Conservation (phyloP, 2,113 vertebrate genomes). For the Notarius quadriscutis region DNA sequence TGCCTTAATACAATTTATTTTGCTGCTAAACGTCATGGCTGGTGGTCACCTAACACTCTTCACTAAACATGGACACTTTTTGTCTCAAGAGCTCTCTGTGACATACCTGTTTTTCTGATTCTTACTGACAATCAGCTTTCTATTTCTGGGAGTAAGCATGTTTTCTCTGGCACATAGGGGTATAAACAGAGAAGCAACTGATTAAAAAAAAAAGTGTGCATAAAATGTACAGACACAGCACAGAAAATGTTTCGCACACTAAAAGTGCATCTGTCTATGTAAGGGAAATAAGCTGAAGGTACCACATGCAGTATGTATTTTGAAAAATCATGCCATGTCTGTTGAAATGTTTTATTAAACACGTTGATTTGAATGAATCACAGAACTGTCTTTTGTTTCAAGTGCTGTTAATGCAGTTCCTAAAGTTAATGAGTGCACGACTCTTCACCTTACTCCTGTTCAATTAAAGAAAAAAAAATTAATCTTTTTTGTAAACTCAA, state of each 20-base stretch:
- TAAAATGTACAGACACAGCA: neutral
- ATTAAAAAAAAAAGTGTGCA: neutral
- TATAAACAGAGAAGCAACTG: neutral
- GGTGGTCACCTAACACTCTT: conserved; percentile 33
- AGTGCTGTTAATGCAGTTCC: neutral
- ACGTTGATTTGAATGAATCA: conserved; percentile 29
- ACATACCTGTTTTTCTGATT: neutral
- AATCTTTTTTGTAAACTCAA: neutral
- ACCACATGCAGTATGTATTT: conserved; percentile 50
- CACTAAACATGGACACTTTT: neutral
- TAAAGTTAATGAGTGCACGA: neutral
- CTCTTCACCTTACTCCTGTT: neutral
- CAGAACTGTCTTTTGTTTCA: neutral
- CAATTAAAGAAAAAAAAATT: neutral
- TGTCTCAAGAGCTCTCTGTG: neutral
- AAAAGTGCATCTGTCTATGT: conserved; percentile 4
- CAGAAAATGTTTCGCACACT: neutral
- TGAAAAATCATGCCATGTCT: conserved; percentile 54
- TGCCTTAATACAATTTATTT: conserved; percentile 62
- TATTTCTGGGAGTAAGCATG: neutral
- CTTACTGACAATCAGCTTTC: conserved; percentile 43
- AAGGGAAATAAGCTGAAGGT: conserved; percentile 23
- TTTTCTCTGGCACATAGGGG: neutral
- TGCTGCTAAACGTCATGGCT: conserved; percentile 61
- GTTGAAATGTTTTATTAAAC: conserved; percentile 66